Evolutionary conservation across 2,113 vertebrate genomes (phyloP), one percentile per base, ranked within the genome.

Genomic region (Corythoichthys intestinalis): DNA sequence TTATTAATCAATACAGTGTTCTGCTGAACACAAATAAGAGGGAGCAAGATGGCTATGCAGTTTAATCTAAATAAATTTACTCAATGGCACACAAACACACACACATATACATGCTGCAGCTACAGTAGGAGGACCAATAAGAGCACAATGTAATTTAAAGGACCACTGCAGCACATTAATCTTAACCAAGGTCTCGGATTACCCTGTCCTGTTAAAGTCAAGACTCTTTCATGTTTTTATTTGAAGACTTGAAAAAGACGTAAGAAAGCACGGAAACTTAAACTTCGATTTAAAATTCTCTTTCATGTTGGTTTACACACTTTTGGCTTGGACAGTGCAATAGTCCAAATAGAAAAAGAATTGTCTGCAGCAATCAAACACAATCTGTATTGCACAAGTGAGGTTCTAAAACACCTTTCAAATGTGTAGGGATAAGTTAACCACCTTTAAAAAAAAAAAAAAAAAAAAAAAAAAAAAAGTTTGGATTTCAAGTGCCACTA

Each of bases 1-100:
- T 68, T 81, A 68, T 82, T 76, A 85, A 83, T 83, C 83, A 76
- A 82, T 83, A 70, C 65, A 71, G 58, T 64, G 77, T 82, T 63
- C 13, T 71, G 67, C 62, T 65, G 68, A 77, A 76, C 68, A 74
- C 37, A 37, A 67, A 73, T 67, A 69, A 75, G 65, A 74, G 69
- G 53, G 66, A 72, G 61, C 66, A 65, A 58, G 46, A 82, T 67
- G 66, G 62, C 65, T 64, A 13, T 61, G 56, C 39, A 49, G 63
- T 78, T 79, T 70, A 65, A 78, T 76, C 44, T 67, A 70, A 78
- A 80, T 80, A 53, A 69, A 71, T 77, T 67, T 57, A 48, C 64
- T 14, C 61, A 34, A 37, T 66, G 48, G 41, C 49, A 6, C 58
- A 54, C 52, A n/a, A 17, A 11, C 64, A 46, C 35, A 50, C 34